A percentile compares a stretch with the other conserved stretches of the same genome.
These are phyloP conservation scores for Drosophila mettleri DNA, from an alignment of 2,888 invertebrate species.

Conservation along the genomic window DNA sequence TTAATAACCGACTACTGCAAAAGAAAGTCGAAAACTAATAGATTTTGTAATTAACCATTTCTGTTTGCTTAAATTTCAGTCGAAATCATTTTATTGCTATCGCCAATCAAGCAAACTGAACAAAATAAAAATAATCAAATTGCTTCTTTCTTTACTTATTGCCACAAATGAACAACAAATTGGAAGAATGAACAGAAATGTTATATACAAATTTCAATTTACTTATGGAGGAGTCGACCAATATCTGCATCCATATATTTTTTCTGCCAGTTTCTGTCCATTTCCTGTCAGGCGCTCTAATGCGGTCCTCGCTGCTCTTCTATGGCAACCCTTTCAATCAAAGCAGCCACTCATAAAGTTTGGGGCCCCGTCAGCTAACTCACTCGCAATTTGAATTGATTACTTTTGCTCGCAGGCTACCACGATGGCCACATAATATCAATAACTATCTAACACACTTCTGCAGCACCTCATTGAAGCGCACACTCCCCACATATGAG, in stretches of 20 bases:
- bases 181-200: constrained; percentile 15
- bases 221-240: neutral
- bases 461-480: constrained; percentile 33
- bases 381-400: constrained; percentile 71
- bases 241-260: constrained; percentile 4
- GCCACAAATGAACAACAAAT: constrained; percentile 49
- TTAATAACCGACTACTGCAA: neutral
- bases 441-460: constrained; percentile 64
- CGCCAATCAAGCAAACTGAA: constrained; percentile 16
- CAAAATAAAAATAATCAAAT: constrained; percentile 23
- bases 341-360: constrained; percentile 57
- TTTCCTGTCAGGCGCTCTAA: constrained; percentile 50
- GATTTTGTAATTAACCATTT: constrained; percentile 17
- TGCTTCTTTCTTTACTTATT: constrained; percentile 15
- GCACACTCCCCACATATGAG: constrained; percentile 8
- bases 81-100: constrained; percentile 49
- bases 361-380: constrained; percentile 33
- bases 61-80: constrained; percentile 48
- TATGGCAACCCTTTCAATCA: constrained; percentile 19
- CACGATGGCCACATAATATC: constrained; percentile 52
- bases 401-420: constrained; percentile 47
- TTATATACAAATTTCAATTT: constrained; percentile 46
- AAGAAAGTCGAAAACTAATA: neutral
- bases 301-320: constrained; percentile 38
- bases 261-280: constrained; percentile 21